Percentiles rank a stretch among this genome's conserved stretches.
Evolutionary conservation across 2,888 invertebrate species (phyloP).

Genomic region (Eilema caniola): DNA sequence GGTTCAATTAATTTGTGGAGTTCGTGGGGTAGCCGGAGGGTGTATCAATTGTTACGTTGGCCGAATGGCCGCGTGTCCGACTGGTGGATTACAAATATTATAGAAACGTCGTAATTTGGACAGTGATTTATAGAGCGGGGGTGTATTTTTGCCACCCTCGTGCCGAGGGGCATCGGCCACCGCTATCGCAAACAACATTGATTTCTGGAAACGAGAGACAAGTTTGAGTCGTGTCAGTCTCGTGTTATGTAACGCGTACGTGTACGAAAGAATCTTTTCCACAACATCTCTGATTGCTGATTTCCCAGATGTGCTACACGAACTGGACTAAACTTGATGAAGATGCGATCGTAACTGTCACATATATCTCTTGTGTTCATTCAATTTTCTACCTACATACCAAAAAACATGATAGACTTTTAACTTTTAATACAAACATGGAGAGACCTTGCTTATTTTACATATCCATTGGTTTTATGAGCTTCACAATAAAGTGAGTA

Average conservation of each 20-base stretch:
- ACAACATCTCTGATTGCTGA: conserved; percentile 37
- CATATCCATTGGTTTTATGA: conserved; percentile 51
- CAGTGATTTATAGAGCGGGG: conserved; percentile 86
- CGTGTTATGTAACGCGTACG: conserved; percentile 38
- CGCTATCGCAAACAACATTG: conserved; percentile 80
- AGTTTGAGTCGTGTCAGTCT: conserved; percentile 66
- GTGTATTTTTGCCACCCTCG: conserved; percentile 81
- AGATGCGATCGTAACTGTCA: conserved; percentile 23
- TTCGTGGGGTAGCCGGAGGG: conserved; percentile 55
- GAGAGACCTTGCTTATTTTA: conserved; percentile 33
- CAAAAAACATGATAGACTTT: conserved; percentile 34
- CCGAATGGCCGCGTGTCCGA: conserved; percentile 66
- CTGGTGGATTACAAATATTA: conserved; percentile 78
- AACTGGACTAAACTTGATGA: conserved; percentile 30
- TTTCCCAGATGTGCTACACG: conserved; percentile 37
- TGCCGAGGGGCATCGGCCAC: conserved; percentile 69
- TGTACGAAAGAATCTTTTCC: conserved; percentile 32
- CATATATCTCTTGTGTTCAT: conserved; percentile 35
- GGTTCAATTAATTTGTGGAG: conserved; percentile 73
- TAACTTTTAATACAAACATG: conserved; percentile 36
- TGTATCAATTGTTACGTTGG: conserved; percentile 69
- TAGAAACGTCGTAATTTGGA: conserved; percentile 85
- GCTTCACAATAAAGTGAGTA: conserved; percentile 49
- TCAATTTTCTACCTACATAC: conserved; percentile 42
- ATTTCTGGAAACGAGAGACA: conserved; percentile 80